These are phyloP conservation scores for Leptarthrus brevirostris DNA, from an alignment of 2,888 invertebrate species.

Conservation along the genomic window DNA sequence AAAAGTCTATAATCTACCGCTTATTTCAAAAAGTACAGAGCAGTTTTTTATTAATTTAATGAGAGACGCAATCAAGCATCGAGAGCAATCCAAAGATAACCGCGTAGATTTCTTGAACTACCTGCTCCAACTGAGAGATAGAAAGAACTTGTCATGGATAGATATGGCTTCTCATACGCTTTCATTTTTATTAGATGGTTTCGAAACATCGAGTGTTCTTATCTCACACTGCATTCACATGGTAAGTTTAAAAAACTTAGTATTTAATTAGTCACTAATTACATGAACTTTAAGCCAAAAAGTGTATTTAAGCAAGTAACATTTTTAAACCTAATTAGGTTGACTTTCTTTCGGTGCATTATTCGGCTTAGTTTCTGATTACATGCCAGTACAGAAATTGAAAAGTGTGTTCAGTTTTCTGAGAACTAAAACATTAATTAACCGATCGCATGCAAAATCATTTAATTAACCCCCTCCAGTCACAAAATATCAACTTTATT, in stretches of 20 bases:
- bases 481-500: no score
- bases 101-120: slow-evolving; percentile 63
- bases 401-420: no score
- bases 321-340: no score
- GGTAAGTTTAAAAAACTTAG: slow-evolving; percentile 59
- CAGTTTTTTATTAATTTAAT: slow-evolving; percentile 59
- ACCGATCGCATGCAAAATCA: no score
- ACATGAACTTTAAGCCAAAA: no score
- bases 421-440: no score
- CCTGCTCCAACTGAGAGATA: slow-evolving; percentile 60
- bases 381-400: no score
- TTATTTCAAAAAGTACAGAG: slow-evolving; percentile 71
- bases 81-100: slow-evolving; percentile 57
- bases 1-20: slow-evolving; percentile 57
- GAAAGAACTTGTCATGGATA: slow-evolving; percentile 57
- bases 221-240: slow-evolving; percentile 60
- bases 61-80: slow-evolving; percentile 58
- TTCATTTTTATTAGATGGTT: slow-evolving; percentile 65
- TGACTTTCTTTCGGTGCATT: no score
- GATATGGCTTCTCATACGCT: slow-evolving; percentile 60
- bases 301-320: no score
- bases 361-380: no score
- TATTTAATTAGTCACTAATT: no score
- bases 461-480: no score
- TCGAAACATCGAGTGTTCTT: slow-evolving; percentile 62